A percentile compares a stretch with the other conserved stretches of the same genome.
Conservation (phyloP, 2,888 invertebrate species). For the Noctua janthina region DNA sequence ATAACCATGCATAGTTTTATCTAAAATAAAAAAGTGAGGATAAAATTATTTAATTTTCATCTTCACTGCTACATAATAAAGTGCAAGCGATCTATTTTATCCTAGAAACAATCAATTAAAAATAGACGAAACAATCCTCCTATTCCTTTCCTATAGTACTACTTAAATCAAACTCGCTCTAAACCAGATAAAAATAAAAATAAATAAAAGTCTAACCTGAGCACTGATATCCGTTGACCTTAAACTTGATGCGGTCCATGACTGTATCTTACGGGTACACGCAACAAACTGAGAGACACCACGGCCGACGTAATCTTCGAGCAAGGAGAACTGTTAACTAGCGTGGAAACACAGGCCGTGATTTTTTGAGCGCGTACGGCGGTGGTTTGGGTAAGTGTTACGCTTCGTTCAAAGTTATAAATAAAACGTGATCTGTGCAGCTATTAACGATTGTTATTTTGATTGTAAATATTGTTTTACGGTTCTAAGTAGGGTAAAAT, state of each 20-base stretch:
- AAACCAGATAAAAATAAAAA: not conserved
- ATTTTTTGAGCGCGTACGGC: not conserved
- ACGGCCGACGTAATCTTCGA: not conserved
- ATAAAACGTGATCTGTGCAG: not conserved
- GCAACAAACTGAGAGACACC: constrained; percentile 37
- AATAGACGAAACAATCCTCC: not conserved
- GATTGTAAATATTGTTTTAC: not conserved
- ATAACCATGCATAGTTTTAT: not conserved
- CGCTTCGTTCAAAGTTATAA: not conserved
- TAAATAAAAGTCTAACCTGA: constrained; percentile 41
- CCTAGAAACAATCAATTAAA: not conserved
- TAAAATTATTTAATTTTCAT: not conserved
- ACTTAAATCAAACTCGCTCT: not conserved
- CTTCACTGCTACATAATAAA: not conserved
- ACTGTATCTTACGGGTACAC: constrained; percentile 39
- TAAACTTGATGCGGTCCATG: constrained; percentile 62
- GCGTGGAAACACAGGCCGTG: constrained; percentile 34
- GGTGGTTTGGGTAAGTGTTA: not conserved
- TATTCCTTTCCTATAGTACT: not conserved
- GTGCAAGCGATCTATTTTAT: not conserved
- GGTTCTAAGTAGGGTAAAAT: not conserved
- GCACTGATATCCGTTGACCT: constrained; percentile 55
- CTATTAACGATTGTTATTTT: not conserved
- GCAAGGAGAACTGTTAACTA: constrained; percentile 15
- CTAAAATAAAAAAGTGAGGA: not conserved